These are phyloP conservation scores for Trypoxylus dichotomus DNA, from an alignment of 1,140 invertebrate species.

Conservation along the genomic window DNA sequence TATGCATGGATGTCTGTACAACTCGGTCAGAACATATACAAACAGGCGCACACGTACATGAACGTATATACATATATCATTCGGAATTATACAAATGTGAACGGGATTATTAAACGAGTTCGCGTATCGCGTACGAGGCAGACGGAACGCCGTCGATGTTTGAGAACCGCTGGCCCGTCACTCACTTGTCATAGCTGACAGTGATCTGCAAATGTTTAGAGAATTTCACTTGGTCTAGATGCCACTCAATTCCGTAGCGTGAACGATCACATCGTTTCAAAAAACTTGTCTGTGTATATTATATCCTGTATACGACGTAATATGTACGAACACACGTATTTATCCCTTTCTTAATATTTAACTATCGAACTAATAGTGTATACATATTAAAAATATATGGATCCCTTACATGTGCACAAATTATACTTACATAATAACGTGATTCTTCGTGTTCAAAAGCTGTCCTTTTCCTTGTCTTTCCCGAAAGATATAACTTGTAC, in stretches of 20 bases:
- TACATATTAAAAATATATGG: too few relatives aligned
- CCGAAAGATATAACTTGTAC: too few relatives aligned
- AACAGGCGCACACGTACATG: not conserved
- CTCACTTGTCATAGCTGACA: conserved; percentile 38
- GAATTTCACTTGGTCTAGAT: conserved; percentile 34
- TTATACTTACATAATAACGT: too few relatives aligned
- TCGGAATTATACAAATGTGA: conserved; percentile 35
- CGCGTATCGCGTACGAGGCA: conserved; percentile 25
- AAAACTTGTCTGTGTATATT: conserved; percentile 19
- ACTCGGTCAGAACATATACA: not conserved
- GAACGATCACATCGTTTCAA: conserved; percentile 31
- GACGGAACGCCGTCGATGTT: conserved; percentile 27
- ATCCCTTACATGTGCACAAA: too few relatives aligned
- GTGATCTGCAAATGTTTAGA: conserved; percentile 39
- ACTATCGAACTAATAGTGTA: not conserved
- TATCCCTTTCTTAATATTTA: not conserved
- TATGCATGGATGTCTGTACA: conserved; percentile 4
- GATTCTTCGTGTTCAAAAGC: too few relatives aligned
- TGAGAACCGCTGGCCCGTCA: conserved; percentile 34
- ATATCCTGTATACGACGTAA: not conserved
- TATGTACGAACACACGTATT: not conserved
- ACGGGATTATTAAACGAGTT: conserved; percentile 33
- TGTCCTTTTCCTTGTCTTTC: too few relatives aligned
- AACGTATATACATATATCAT: conserved; percentile 29
- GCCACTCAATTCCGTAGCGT: conserved; percentile 34